Conservation (phyloP, 1,140 invertebrate species). For the Macrotrachela quadricornifera region DNA sequence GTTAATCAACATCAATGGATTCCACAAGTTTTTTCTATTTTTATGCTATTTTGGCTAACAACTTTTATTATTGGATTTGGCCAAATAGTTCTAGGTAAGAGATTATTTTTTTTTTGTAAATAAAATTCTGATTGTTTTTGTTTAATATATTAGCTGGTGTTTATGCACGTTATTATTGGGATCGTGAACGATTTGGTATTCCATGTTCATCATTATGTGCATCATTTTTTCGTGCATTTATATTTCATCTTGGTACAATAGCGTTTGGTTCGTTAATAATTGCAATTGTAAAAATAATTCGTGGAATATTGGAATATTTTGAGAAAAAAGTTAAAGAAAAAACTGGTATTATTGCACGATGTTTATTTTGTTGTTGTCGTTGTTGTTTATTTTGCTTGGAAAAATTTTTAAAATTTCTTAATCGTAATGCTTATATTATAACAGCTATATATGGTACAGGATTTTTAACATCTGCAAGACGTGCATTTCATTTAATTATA, state of each 20-base stretch:
- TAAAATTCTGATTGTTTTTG: slow-evolving; percentile 50
- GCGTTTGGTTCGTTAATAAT: slow-evolving; percentile 80
- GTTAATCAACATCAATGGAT: slow-evolving; percentile 1
- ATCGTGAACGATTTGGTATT: slow-evolving; percentile 51
- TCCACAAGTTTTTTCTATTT: slow-evolving; percentile 49
- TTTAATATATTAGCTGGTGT: slow-evolving; percentile 70
- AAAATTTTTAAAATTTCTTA: slow-evolving; percentile 6
- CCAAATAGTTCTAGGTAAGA: slow-evolving; percentile 71
- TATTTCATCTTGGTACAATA: slow-evolving; percentile 73
- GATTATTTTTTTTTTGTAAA: too few relatives aligned
- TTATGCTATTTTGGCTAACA: slow-evolving; percentile 67
- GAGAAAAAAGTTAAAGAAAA: slow-evolving; percentile 48
- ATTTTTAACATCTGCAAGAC: slow-evolving; percentile 65
- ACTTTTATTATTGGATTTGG: slow-evolving; percentile 72
- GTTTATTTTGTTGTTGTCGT: slow-evolving; percentile 40
- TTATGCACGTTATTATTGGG: too few relatives aligned
- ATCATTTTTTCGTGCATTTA: slow-evolving; percentile 19
- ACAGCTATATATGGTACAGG: slow-evolving; percentile 67
- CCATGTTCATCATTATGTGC: slow-evolving; percentile 49
- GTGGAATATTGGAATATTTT: slow-evolving; percentile 59
- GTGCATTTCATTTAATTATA: slow-evolving; percentile 68
- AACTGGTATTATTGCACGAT: slow-evolving; percentile 45
- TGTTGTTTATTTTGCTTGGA: slow-evolving; percentile 8
- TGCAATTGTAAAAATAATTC: slow-evolving; percentile 63
- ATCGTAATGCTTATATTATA: slow-evolving; percentile 8